Evolutionary conservation across 2,113 vertebrate genomes (phyloP).

Genomic region (Festucalex cinctus): DNA sequence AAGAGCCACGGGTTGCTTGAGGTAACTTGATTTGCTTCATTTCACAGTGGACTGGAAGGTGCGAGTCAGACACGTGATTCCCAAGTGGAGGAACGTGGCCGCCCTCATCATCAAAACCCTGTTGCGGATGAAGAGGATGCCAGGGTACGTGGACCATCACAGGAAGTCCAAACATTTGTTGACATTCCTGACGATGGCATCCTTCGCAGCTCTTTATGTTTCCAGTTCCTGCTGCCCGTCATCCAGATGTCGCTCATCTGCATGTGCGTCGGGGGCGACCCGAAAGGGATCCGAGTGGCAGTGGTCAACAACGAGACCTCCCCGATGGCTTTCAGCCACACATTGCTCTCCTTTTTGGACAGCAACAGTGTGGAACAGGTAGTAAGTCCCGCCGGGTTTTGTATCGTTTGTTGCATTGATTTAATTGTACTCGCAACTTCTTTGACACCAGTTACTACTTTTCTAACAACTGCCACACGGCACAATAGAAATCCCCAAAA

Average conservation of each 20-base stretch:
- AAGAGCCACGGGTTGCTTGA: no score
- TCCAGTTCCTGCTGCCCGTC: constrained; percentile 78
- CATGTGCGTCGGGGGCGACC: constrained; percentile 74
- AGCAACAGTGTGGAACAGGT: constrained; percentile 74
- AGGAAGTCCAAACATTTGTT: neutral
- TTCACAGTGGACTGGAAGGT: constrained; percentile 71
- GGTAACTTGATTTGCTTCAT: neutral
- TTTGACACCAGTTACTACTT: neutral
- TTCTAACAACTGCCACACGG: neutral
- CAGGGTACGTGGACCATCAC: constrained; percentile 50
- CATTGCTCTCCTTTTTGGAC: constrained; percentile 72
- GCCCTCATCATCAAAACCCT: constrained; percentile 75
- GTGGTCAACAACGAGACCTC: constrained; percentile 78
- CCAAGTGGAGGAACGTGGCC: constrained; percentile 73
- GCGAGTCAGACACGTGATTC: constrained; percentile 61
- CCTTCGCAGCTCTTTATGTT: constrained; percentile 69
- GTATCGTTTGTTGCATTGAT: no score
- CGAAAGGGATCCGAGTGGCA: constrained; percentile 67
- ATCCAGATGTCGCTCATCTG: constrained; percentile 79
- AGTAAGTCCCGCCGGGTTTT: neutral
- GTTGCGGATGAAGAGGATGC: constrained; percentile 76
- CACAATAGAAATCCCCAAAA: neutral
- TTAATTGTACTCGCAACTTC: neutral
- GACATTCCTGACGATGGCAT: neutral
- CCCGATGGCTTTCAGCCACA: constrained; percentile 51